Evolutionary conservation across 2,113 vertebrate species (phyloP).

Genomic region (Pangasianodon hypophthalmus): DNA sequence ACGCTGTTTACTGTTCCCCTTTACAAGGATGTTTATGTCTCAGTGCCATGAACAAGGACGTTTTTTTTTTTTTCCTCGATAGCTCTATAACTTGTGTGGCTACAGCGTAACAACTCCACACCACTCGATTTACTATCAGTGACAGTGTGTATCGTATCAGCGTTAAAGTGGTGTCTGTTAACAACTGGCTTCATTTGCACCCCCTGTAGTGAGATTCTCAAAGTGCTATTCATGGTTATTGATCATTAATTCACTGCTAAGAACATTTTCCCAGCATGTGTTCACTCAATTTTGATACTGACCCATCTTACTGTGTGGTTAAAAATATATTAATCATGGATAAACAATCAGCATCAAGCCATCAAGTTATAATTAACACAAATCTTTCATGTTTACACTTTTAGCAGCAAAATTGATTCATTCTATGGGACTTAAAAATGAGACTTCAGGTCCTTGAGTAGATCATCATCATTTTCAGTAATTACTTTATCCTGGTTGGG

Average conservation of each 20-base stretch:
- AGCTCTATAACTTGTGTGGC: not conserved
- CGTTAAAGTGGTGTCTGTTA: not conserved
- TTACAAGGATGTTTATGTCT: slow-evolving; percentile 24
- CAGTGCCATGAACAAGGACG: not conserved
- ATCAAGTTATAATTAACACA: not conserved
- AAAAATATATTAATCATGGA: not conserved
- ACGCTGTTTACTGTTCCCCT: slow-evolving; percentile 9
- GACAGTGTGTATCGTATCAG: not conserved
- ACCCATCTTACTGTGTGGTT: not conserved
- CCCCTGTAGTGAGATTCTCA: not conserved
- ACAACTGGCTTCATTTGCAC: not conserved
- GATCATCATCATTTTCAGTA: not conserved
- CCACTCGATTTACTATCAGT: not conserved
- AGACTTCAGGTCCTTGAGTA: not conserved
- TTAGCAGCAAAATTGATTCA: not conserved
- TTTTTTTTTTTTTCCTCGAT: not conserved
- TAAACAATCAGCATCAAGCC: not conserved
- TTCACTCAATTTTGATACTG: not conserved
- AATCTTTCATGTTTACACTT: not conserved
- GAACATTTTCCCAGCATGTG: not conserved
- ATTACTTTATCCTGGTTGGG: not conserved
- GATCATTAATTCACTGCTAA: slow-evolving; percentile 1
- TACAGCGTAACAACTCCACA: not conserved
- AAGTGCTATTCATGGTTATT: not conserved
- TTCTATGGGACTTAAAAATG: not conserved